These are phyloP conservation scores for Onychomys arenicola DNA, from an alignment of 2,797 vertebrate species.

Conservation along the genomic window DNA sequence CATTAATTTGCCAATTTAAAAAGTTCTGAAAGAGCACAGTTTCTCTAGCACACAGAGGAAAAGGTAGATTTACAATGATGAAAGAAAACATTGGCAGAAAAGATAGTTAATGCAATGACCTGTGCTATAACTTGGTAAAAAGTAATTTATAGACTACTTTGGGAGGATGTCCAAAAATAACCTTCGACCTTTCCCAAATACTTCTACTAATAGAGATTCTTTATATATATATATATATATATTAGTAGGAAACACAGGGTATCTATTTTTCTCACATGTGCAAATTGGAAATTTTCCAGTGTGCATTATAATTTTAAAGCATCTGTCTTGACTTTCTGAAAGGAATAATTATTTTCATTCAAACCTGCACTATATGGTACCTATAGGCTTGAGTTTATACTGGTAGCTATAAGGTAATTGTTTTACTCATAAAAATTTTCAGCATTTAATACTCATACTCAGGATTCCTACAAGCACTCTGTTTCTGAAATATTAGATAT, in stretches of 20 bases:
- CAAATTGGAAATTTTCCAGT: background rate
- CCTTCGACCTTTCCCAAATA: too few relatives aligned
- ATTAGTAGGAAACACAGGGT: too few relatives aligned
- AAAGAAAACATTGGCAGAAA: background rate
- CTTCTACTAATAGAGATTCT: too few relatives aligned
- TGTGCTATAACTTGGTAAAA: conserved; percentile 40
- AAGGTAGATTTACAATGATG: background rate
- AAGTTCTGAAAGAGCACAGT: background rate
- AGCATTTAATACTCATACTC: conserved; percentile 59
- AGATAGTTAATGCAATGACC: background rate
- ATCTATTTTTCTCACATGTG: too few relatives aligned
- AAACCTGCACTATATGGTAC: background rate
- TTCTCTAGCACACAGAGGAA: background rate
- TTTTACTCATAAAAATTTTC: conserved; percentile 65
- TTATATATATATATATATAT: too few relatives aligned
- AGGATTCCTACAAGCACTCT: conserved; percentile 63
- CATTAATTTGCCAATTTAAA: conserved; percentile 11
- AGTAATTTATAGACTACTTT: background rate
- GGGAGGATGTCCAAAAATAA: conserved; percentile 50
- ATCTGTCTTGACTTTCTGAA: conserved; percentile 34
- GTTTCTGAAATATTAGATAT: conserved; percentile 68
- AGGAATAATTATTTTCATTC: conserved; percentile 57
- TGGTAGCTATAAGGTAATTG: conserved; percentile 72
- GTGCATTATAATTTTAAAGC: background rate
- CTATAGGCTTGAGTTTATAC: conserved; percentile 67